A percentile compares a stretch with the other conserved stretches of the same genome.
phyloP scores from a whole-genome alignment of 2,113 vertebrate species.

The Lutjanus erythropterus region DNA sequence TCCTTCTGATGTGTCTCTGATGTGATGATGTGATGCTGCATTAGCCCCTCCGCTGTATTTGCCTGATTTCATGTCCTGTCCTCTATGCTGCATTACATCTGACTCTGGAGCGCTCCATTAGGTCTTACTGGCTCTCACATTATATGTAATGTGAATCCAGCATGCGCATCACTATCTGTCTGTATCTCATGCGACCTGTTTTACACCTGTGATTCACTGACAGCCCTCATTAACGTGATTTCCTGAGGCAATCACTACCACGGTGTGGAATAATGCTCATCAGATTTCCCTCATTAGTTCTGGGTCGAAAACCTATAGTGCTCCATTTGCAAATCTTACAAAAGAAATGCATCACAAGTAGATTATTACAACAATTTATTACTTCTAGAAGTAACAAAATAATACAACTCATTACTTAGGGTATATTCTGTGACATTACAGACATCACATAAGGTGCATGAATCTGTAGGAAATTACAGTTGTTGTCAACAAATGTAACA shows the following conservation, averaged over 20 bases:
- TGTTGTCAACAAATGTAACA: no score
- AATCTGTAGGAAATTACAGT: no score
- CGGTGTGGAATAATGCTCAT: neutral
- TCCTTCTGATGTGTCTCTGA: conserved; percentile 40
- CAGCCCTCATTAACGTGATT: conserved; percentile 20
- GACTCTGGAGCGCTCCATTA: conserved; percentile 61
- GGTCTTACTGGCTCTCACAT: conserved; percentile 48
- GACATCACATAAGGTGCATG: no score
- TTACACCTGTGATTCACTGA: conserved; percentile 49
- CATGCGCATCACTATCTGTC: conserved; percentile 23
- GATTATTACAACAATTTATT: no score
- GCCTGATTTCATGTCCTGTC: conserved; percentile 47
- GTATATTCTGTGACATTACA: no score
- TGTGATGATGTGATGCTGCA: conserved; percentile 60
- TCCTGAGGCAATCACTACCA: neutral
- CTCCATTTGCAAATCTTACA: neutral
- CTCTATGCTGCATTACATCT: conserved; percentile 65
- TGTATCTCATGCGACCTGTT: conserved; percentile 12
- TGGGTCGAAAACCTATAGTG: neutral
- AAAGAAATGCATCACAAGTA: no score
- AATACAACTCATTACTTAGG: no score
- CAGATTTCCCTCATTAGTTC: neutral
- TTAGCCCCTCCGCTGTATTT: conserved; percentile 59
- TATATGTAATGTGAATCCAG: conserved; percentile 53
- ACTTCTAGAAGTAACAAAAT: no score